phyloP scores from a whole-genome alignment of 2,797 vertebrate species.

The Trachops cirrhosus region DNA sequence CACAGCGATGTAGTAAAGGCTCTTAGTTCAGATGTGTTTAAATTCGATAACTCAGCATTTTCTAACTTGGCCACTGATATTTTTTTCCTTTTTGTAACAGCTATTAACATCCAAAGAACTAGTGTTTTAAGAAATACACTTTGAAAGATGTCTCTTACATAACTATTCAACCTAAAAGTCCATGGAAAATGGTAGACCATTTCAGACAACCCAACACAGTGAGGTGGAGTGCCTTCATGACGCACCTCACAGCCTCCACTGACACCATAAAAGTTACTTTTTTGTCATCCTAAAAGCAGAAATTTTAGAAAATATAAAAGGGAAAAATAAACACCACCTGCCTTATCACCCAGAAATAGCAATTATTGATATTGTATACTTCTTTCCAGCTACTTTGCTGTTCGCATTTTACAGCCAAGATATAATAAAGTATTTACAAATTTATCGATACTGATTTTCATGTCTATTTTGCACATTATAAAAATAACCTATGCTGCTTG shows the following conservation, averaged over 20 bases:
- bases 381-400: background rate
- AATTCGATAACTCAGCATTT: background rate
- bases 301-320: background rate
- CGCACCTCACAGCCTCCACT: background rate
- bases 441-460: background rate
- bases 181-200: background rate
- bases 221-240: background rate
- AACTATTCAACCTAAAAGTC: background rate
- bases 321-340: background rate
- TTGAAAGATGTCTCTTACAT: background rate
- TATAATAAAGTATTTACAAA: background rate
- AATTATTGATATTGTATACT: background rate
- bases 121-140: background rate
- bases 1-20: background rate
- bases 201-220: background rate
- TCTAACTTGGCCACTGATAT: background rate
- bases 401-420: constrained; percentile 6
- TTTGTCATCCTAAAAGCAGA: background rate
- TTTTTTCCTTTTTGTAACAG: background rate
- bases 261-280: background rate
- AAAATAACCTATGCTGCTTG: background rate
- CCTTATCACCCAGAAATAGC: background rate
- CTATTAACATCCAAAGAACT: background rate
- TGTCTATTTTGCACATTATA: background rate
- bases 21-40: background rate